Conservation (phyloP, 2,113 vertebrate species). For the Labeo catla region DNA sequence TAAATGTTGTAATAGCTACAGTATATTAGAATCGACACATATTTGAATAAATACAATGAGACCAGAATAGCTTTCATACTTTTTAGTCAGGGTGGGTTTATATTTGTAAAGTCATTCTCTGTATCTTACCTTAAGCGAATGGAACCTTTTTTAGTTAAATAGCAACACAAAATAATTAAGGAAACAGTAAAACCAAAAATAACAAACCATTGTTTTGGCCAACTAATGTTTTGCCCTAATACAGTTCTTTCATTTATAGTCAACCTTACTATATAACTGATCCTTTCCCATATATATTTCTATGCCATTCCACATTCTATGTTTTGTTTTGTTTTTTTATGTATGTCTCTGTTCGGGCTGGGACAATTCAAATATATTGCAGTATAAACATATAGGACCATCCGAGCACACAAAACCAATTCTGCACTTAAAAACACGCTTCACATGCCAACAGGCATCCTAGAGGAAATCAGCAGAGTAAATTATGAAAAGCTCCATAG, state of each 20-base stretch:
- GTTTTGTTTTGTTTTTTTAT: background rate
- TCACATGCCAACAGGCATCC: conserved; percentile 34
- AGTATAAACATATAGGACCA: conserved; percentile 1
- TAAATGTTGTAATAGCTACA: background rate
- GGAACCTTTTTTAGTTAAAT: background rate
- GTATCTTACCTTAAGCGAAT: background rate
- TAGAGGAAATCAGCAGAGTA: conserved; percentile 43
- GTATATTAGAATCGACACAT: no score
- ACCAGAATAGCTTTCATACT: background rate
- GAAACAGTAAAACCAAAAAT: background rate
- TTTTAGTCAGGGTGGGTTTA: background rate
- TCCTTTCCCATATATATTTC: background rate
- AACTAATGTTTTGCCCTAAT: background rate
- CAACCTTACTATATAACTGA: background rate
- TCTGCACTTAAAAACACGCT: conserved; percentile 30
- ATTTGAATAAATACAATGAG: no score
- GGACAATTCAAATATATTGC: background rate
- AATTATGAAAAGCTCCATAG: conserved; percentile 48
- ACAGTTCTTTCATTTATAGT: background rate
- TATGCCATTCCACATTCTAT: background rate
- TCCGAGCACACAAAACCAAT: background rate
- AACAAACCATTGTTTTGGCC: background rate
- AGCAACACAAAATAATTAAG: background rate
- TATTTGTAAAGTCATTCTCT: background rate
- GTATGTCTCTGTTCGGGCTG: background rate